Evolutionary conservation across 2,888 invertebrate genomes (phyloP).

Genomic region (Caenorhabditis virilis): DNA sequence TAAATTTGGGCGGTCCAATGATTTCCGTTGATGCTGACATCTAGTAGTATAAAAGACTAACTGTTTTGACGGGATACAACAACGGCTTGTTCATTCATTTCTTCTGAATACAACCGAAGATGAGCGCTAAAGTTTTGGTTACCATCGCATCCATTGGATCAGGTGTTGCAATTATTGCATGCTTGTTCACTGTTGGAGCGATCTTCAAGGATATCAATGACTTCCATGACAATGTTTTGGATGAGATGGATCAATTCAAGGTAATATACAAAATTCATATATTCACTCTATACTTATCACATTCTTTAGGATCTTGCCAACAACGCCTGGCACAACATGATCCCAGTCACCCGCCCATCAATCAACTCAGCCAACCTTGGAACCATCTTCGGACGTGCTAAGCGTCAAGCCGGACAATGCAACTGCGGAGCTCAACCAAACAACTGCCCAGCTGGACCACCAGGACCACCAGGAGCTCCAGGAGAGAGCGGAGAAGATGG

Average conservation of each 20-base stretch:
- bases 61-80: too few species aligned
- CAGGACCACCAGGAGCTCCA: conserved; percentile 52
- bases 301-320: conserved; percentile 40
- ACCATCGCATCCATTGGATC: conserved; percentile 30
- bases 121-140: conserved; percentile 22
- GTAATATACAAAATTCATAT: too few species aligned
- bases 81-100: too few species aligned
- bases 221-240: conserved; percentile 44
- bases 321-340: conserved; percentile 45
- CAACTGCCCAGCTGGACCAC: conserved; percentile 50
- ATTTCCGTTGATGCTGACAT: too few species aligned
- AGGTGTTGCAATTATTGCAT: conserved; percentile 36
- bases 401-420: conserved; percentile 41
- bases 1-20: too few species aligned
- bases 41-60: too few species aligned
- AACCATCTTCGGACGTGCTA: conserved; percentile 40
- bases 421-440: conserved; percentile 43
- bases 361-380: conserved; percentile 25
- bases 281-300: too few species aligned
- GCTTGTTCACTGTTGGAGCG: conserved; percentile 37
- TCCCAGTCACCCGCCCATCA: conserved; percentile 38
- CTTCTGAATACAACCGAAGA: too few species aligned
- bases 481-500: conserved; percentile 49
- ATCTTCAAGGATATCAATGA: conserved; percentile 48
- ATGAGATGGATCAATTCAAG: conserved; percentile 44